Evolutionary conservation across 2,888 invertebrate species (phyloP).

Genomic region (Clivina fossor): DNA sequence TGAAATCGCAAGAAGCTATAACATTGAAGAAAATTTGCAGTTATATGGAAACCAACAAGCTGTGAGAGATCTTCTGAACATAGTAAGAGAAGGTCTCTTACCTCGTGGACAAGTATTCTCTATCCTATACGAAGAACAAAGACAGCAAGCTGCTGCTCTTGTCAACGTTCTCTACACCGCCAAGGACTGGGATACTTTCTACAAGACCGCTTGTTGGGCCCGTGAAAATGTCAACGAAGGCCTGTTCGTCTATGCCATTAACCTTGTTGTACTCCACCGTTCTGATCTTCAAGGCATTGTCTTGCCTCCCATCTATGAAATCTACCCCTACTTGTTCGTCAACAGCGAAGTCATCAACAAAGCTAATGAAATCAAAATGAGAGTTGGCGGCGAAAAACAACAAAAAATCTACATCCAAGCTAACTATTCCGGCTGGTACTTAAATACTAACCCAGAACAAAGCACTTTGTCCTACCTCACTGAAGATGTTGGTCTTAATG

Average conservation of each 20-base stretch:
- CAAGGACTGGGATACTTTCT: slow-evolving; percentile 70
- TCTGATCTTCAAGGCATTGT: slow-evolving; percentile 60
- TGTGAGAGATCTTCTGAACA: slow-evolving; percentile 59
- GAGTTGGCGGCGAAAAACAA: slow-evolving; percentile 56
- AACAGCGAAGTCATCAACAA: slow-evolving; percentile 59
- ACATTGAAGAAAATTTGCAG: slow-evolving; percentile 61
- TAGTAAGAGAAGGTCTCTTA: slow-evolving; percentile 60
- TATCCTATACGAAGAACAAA: slow-evolving; percentile 61
- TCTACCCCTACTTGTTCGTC: slow-evolving; percentile 65
- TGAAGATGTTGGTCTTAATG: slow-evolving; percentile 66
- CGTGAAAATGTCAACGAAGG: slow-evolving; percentile 67
- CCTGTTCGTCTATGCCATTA: slow-evolving; percentile 62
- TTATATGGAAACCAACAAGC: slow-evolving; percentile 58
- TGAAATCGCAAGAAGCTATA: slow-evolving; percentile 61
- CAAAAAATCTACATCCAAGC: slow-evolving; percentile 50
- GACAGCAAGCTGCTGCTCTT: slow-evolving; percentile 63
- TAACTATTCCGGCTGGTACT: slow-evolving; percentile 54
- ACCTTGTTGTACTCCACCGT: slow-evolving; percentile 62
- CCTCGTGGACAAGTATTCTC: slow-evolving; percentile 65
- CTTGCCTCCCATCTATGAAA: slow-evolving; percentile 68
- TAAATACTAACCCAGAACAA: slow-evolving; percentile 59
- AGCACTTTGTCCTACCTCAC: slow-evolving; percentile 64
- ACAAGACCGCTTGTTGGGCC: slow-evolving; percentile 68
- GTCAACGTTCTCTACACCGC: slow-evolving; percentile 70
- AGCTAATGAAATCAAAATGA: slow-evolving; percentile 55